Percentiles rank a stretch among this genome's conserved stretches.
These are phyloP conservation scores for Brachionus calyciflorus DNA, from an alignment of 1,140 invertebrate genomes.

Conservation along the genomic window DNA sequence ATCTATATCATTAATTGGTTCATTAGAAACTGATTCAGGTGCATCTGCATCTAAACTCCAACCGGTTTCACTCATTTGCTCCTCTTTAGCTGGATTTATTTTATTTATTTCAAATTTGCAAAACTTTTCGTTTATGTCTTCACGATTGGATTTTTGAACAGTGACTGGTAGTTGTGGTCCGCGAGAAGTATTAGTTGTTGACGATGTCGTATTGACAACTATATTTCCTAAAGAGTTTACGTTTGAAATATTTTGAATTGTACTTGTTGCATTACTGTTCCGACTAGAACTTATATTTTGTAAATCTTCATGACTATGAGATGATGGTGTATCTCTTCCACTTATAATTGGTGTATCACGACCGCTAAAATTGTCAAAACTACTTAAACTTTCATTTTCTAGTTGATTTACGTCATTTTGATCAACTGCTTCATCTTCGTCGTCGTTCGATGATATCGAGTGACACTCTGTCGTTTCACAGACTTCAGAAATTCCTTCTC, in stretches of 20 bases:
- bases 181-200: constrained; percentile 63
- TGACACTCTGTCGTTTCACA: constrained; percentile 76
- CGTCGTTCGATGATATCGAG: constrained; percentile 75
- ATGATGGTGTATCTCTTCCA: constrained; percentile 87
- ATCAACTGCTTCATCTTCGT: constrained; percentile 77
- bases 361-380: constrained; percentile 82
- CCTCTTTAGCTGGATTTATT: constrained; percentile 48
- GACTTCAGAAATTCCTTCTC: constrained; percentile 86
- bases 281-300: constrained; percentile 24
- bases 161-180: constrained; percentile 64
- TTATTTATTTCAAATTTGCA: constrained; percentile 87
- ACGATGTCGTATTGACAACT: background rate
- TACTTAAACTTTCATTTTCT: constrained; percentile 78
- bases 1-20: constrained; percentile 37
- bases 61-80: constrained; percentile 46
- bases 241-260: constrained; percentile 4
- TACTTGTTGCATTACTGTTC: constrained; percentile 4
- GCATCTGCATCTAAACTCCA: constrained; percentile 46
- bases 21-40: constrained; percentile 37
- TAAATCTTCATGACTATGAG: constrained; percentile 64
- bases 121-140: constrained; percentile 95
- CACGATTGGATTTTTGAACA: constrained; percentile 67
- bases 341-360: constrained; percentile 78
- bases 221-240: constrained; percentile 2
- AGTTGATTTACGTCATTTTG: constrained; percentile 75